phyloP scores from a whole-genome alignment of 2,888 invertebrate genomes.

The Andricus curvator region DNA sequence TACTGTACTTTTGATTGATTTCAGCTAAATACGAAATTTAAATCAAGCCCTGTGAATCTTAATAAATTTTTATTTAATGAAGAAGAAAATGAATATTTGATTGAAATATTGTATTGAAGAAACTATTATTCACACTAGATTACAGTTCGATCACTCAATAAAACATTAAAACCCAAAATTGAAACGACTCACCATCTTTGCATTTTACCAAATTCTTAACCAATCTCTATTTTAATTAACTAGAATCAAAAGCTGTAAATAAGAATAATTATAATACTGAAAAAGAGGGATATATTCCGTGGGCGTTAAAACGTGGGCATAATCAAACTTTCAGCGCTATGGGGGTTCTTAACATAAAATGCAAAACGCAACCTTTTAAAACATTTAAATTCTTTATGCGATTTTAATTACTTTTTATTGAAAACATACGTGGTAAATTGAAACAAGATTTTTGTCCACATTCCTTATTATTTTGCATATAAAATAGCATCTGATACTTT shows the following conservation, averaged over 20 bases:
- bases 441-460: not conserved
- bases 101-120: too few relatives aligned
- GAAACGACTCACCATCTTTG: too few relatives aligned
- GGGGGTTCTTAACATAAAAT: constrained; percentile 27
- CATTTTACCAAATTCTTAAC: too few relatives aligned
- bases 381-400: not conserved
- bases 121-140: too few relatives aligned
- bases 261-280: not conserved
- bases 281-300: constrained; percentile 1
- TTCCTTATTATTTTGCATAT: not conserved
- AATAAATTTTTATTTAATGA: too few relatives aligned
- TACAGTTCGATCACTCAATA: too few relatives aligned
- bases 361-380: constrained; percentile 14
- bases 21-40: too few relatives aligned
- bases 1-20: too few relatives aligned
- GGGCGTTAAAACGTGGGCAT: constrained; percentile 14
- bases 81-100: too few relatives aligned
- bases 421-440: not conserved
- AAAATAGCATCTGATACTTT: not conserved
- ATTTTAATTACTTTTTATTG: constrained; percentile 14
- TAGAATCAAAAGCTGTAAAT: too few relatives aligned
- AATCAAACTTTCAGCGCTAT: constrained; percentile 10
- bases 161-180: too few relatives aligned
- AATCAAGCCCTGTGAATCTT: too few relatives aligned
- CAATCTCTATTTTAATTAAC: not conserved